Evolutionary conservation across 2,888 invertebrate genomes (phyloP), one percentile per base, ranked within the genome.

Genomic region (Lithosia quadra): DNA sequence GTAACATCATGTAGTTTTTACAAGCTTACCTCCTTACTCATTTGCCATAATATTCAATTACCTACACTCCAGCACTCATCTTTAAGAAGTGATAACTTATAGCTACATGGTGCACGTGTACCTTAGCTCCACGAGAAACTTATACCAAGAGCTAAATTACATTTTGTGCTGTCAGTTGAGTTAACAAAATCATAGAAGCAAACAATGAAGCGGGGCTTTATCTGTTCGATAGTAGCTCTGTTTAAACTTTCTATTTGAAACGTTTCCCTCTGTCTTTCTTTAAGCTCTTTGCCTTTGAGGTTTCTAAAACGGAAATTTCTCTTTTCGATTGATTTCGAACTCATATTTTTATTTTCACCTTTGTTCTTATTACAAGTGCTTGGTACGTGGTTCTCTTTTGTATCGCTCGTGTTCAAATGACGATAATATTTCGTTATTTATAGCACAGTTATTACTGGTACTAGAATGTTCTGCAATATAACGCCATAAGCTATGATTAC

Each of bases 251-350:
- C 85, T 83, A 88, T 87, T 87, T 78, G 88, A 87, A 91, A 87
- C 84, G 85, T 87, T 90, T 87, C 84, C 83, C 83, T 85, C 83
- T 86, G 88, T 88, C 86, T 88, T 90, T 91, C 88, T 90, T 90
- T 89, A 87, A 91, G 91, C 89, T 92, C 92, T 84, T 84, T 83
- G 88, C 88, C 88, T 91, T 92, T 91, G 91, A 90, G 92, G 92
- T 89, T 92, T 88, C 86, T 86, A 81, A 89, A 85, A 85, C 80
- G 85, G 86, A 90, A 91, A 89, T 87, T 90, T 87, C 83, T 86
- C 88, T 88, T 86, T 84, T 77, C 86, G 79, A 86, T 84, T 82
- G 85, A 77, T 87, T 85, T 76, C 72, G 75, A 84, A 84, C 78
- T 82, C 74, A 79, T 83, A 79, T 79, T 88, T 88, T 88, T 88